Base-by-base conservation (phyloP, 1,140 invertebrate species). In the Aphelinus atriplicis region DNA sequence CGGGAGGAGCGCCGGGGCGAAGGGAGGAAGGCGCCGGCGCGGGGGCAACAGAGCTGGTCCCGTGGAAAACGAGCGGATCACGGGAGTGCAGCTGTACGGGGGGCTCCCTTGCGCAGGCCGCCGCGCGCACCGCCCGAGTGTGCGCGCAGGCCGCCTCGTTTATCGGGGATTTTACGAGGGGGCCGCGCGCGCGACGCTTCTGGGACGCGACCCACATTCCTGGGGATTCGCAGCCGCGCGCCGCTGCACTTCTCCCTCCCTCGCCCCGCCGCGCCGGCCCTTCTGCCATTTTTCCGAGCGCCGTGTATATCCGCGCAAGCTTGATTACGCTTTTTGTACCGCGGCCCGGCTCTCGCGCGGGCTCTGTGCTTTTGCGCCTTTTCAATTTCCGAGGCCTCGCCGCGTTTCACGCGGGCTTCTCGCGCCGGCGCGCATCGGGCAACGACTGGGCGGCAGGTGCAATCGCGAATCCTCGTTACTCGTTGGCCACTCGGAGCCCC, bases 141-240 rank as follows among this genome's bases (percentile, higher is more conserved):
- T 26, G 26, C 26, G 26, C 26, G 26, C 46, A 69, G 68, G 69
- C 65, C 69, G 73, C 75, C 73, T 78, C 81, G 75, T 81, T 80
- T 78, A 81, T 81, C 78, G 79, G 78, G 77, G 69, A 80, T 81
- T 80, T 81, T 79, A 80, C 74, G 81, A 80, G 81, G 79, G 79
- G 80, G 78, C 78, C 75, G 26, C 26, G 26, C 26, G 26, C 26
- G 26, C 26, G 78, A 80, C 78, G 79, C 79, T 81, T 81, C 79
- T 80, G 77, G 81, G 79, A 77, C 79, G 78, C 81, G 81, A 81
- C 81, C 79, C 75, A 81, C 80, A 81, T 81, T 81, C 73, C 73
- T 74, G 77, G 76, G 78, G 79, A 80, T 78, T 77, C 79, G 73
- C 77, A 66, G 74, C 60, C 71, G 77, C 71, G 68, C 75, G 26